Base-by-base conservation (phyloP, 1,140 invertebrate species). In the Dreissena rostriformis region DNA sequence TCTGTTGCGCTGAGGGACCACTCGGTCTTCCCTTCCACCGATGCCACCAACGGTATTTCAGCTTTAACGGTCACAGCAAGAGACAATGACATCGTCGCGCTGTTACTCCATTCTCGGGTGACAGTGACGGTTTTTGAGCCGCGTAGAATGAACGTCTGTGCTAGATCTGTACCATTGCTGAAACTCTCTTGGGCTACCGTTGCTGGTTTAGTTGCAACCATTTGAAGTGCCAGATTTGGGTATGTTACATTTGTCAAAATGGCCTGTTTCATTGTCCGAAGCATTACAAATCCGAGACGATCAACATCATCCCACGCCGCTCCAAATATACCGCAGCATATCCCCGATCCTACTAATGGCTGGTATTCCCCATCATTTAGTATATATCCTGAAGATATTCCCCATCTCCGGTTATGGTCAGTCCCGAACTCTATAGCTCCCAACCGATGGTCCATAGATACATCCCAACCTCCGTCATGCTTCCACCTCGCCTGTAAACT, bases 211-310 rank as follows among this genome's bases (percentile, higher is more conserved):
- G 66, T 68, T 24, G n/a, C n/a, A n/a, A n/a, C n/a, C n/a, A n/a
- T 19, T 68, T 15, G 66, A 5, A 6, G 22, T 68, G 66, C 66
- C 22, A 68, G 26, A 17, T 68, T 24, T 24, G 66, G 66, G 26
- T 68, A 68, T 29, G 7, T 68, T 15, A 68, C 28, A 17, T 68
- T 29, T 17, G 26, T 26, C 28, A 68, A 29, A 24, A 28, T 68
- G 5, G 19, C 22, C 15, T 26, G 22, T 26, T n/a, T 6, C 19
- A 68, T 29, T 29, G 5, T 19, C 26, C 26, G 66, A 68, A 68
- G 66, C 66, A 68, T 68, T 68, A 22, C 66, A 68, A 68, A 68
- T 26, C 66, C 66, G 19, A 68, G 26, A 68, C 66, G 66, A 28
- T 68, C 66, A 68, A 68, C 28, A 24, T 6, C 66, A 68, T 7